Conservation (phyloP, 2,888 invertebrate species). For the Pristionchus japonicus region DNA sequence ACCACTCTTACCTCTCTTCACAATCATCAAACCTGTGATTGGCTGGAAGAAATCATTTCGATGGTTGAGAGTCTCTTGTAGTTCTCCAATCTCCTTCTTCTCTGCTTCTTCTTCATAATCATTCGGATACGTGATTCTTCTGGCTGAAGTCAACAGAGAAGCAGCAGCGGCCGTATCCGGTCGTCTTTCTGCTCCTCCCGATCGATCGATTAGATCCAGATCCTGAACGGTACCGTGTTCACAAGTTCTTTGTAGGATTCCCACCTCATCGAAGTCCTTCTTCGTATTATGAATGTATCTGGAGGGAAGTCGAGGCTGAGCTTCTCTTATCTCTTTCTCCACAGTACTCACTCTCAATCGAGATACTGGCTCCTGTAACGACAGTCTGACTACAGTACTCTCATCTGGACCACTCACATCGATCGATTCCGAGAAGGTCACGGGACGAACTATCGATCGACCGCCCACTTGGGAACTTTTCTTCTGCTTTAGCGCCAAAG, state of each 20-base stretch:
- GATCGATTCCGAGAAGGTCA: conserved; percentile 25
- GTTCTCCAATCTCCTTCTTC: background rate
- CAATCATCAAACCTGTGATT: background rate
- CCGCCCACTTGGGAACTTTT: background rate
- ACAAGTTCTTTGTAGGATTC: background rate
- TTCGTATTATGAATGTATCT: conserved; percentile 26
- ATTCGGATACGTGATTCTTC: background rate
- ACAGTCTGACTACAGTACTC: background rate
- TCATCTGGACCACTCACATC: background rate
- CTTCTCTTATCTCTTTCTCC: conserved; percentile 13
- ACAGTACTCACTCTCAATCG: background rate
- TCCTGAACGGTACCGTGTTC: background rate
- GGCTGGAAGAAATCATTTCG: background rate
- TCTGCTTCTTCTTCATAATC: background rate
- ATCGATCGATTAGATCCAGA: conserved; percentile 28
- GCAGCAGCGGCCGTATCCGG: background rate
- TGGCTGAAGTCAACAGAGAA: conserved; percentile 7
- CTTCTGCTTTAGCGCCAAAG: conserved; percentile 34
- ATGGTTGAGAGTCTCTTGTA: background rate
- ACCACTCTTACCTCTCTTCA: too few species aligned
- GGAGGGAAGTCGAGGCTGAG: conserved; percentile 4
- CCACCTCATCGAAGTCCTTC: conserved; percentile 2
- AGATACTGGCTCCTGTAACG: background rate
- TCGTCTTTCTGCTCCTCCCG: background rate
- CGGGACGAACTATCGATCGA: conserved; percentile 16